Evolutionary conservation across 2,888 invertebrate genomes (phyloP), one percentile per base, ranked within the genome.

Genomic region (Suillia variegata): DNA sequence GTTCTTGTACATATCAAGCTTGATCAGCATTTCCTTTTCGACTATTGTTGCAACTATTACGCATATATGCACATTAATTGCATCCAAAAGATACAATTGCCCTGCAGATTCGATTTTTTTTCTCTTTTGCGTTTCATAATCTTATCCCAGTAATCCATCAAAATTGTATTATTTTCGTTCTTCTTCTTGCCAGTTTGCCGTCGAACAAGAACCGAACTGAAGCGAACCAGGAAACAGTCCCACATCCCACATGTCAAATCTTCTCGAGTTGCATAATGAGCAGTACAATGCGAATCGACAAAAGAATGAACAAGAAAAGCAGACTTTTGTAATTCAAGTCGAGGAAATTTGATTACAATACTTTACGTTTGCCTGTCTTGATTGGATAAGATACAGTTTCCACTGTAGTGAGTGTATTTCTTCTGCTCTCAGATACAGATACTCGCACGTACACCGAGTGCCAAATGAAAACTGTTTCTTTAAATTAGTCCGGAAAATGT

Each of bases 211-310:
- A 54, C 33, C 22, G 24, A 52, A 51, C 42, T 38, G 34, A 48
- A 31, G 52, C 10, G 26, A 26, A 38, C 38, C 38, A 38, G 38
- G 38, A 38, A 38, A n/a, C n/a, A 38, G 38, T 21, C 34, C 18
- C 18, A 12, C 56, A 63, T 45, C 61, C 60, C 67, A 64, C 67
- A 67, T 67, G 67, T 64, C 67, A 67, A 59, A 58, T 62, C 60
- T 38, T 57, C 65, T 67, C 61, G 50, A 31, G 55, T 67, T 65
- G 62, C 67, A 63, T 57, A 54, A 62, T 58, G 13, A 22, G 3
- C 61, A 48, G n/a, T 5, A 59, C 55, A 59, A 59, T 55, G 55
- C 38, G 47, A 55, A 58, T 18, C 50, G 33, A 34, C 58, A 26
- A 26, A 38, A 13, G 38, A 38, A 38, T 12, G 38, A 8, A 38